Evolutionary conservation across 2,888 invertebrate genomes (phyloP), one percentile per base, ranked within the genome.

Genomic region (Empis stercorea): DNA sequence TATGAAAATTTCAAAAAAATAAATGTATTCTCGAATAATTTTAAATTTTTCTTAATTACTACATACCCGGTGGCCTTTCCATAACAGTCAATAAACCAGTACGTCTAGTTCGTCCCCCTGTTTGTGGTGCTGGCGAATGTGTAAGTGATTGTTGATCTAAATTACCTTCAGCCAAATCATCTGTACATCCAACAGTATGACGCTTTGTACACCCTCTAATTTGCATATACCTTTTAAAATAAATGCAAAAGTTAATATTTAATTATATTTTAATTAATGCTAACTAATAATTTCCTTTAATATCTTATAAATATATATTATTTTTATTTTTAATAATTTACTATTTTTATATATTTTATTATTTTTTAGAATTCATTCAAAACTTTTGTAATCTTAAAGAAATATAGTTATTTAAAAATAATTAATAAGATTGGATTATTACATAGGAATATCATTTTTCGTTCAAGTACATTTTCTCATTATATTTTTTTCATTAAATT

Each of bases 21-120:
- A n/a, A n/a, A n/a, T n/a, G n/a, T n/a, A n/a, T n/a, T n/a, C n/a
- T n/a, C n/a, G n/a, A n/a, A n/a, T n/a, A 43, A 50, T 23, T 51
- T 47, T 47, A 48, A 40, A 47, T 30, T 44, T n/a, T 10, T 37
- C 14, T 40, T 44, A 40, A 40, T 13, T 10, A 10, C 6, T 43
- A 32, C 70, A 68, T 72, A 91, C 91, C 89, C 68, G 89, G 89
- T 15, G 85, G 85, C 52, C 88, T 71, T 64, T 91, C 89, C 59
- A 87, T 87, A 23, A 91, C 92, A 0, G 91, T 87, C 30, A 85
- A 74, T 11, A 92, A 74, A 54, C 92, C 91, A 6, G 86, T 85
- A 48, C 91, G 75, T 55, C 91, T 74, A 39, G 85, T 82, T 54
- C 87, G 74, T 54, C 79, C 78, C 50, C 63, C 65, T 4, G 56